Conservation (phyloP, 2,888 invertebrate species). For the Mesochorus sp. region DNA sequence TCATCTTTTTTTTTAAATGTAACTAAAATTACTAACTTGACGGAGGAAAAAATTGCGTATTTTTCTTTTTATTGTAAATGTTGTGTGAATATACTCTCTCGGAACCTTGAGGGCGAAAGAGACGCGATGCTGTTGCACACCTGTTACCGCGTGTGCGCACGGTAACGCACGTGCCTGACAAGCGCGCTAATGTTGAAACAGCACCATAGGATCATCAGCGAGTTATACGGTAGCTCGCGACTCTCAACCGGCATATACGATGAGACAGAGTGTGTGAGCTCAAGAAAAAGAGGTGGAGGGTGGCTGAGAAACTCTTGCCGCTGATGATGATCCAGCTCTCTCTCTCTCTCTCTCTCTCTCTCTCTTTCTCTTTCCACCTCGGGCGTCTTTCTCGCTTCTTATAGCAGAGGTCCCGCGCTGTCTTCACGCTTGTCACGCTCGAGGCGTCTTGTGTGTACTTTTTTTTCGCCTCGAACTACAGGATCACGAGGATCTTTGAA, state of each 20-base stretch:
- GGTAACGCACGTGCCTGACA: slow-evolving; percentile 54
- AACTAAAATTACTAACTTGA: too few species aligned
- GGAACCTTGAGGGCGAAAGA: too few species aligned
- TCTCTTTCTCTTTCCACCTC: slow-evolving; percentile 14
- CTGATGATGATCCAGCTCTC: slow-evolving; percentile 4
- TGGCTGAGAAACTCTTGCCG: slow-evolving; percentile 7
- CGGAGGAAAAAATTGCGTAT: too few species aligned
- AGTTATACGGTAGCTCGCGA: slow-evolving; percentile 37
- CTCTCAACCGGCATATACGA: slow-evolving; percentile 29
- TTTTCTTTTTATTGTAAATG: too few species aligned
- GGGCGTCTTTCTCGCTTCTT: slow-evolving; percentile 10
- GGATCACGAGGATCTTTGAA: too few species aligned
- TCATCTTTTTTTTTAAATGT: too few species aligned
- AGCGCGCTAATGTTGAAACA: slow-evolving; percentile 47
- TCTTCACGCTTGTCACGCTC: slow-evolving; percentile 74
- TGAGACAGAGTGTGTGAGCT: slow-evolving; percentile 21
- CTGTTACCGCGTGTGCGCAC: slow-evolving; percentile 49
- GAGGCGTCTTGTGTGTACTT: slow-evolving; percentile 55
- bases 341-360: background rate
- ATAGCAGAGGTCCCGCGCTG: slow-evolving; percentile 42
- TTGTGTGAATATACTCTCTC: too few species aligned
- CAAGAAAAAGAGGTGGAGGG: slow-evolving; percentile 27
- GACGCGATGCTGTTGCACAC: slow-evolving; percentile 51
- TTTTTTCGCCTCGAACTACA: slow-evolving; percentile 31
- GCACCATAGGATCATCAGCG: slow-evolving; percentile 14